Evolutionary conservation across 2,797 vertebrate genomes (phyloP).

Genomic region (Triplophysa yarkandensis): DNA sequence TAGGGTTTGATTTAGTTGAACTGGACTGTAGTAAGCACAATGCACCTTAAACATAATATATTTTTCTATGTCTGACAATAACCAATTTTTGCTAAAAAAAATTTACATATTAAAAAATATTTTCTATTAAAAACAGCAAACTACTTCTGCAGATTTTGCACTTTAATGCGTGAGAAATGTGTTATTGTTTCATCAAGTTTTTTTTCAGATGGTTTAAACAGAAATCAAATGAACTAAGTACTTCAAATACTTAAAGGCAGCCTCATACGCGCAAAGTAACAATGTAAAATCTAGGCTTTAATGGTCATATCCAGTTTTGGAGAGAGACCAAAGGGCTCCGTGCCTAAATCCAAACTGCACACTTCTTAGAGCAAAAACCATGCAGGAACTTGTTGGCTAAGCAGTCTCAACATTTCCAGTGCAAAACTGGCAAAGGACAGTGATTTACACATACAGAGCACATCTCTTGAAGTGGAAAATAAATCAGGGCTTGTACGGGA

Average conservation of each 20-base stretch:
- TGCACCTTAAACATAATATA: too few relatives aligned
- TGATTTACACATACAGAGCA: slow-evolving; percentile 26
- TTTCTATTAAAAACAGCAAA: slow-evolving; percentile 41
- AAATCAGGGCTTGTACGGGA: slow-evolving; percentile 18
- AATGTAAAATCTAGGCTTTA: slow-evolving; percentile 37
- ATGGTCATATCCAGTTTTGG: slow-evolving; percentile 19
- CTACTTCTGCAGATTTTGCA: slow-evolving; percentile 17
- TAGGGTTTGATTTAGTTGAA: too few relatives aligned
- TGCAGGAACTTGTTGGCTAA: slow-evolving; percentile 17
- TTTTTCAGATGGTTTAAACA: slow-evolving; percentile 51
- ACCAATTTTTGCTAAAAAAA: too few relatives aligned
- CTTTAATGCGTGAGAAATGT: slow-evolving; percentile 58
- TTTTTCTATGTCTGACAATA: too few relatives aligned
- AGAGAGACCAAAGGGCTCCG: slow-evolving; percentile 19
- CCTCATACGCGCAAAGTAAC: slow-evolving; percentile 53
- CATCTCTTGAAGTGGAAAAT: slow-evolving; percentile 36
- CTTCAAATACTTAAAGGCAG: slow-evolving; percentile 48
- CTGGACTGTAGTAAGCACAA: too few relatives aligned
- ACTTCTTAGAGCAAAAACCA: slow-evolving; percentile 11
- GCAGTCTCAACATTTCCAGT: slow-evolving; percentile 25
- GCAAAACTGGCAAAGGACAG: slow-evolving; percentile 31
- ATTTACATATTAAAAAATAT: too few relatives aligned
- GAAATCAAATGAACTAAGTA: slow-evolving; percentile 56
- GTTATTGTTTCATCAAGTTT: slow-evolving; percentile 52
- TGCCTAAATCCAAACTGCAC: slow-evolving; percentile 17